Evolutionary conservation across 37 sponge, comb jelly and placozoan species (phyloP).

Genomic region (Bolinopsis microptera): DNA sequence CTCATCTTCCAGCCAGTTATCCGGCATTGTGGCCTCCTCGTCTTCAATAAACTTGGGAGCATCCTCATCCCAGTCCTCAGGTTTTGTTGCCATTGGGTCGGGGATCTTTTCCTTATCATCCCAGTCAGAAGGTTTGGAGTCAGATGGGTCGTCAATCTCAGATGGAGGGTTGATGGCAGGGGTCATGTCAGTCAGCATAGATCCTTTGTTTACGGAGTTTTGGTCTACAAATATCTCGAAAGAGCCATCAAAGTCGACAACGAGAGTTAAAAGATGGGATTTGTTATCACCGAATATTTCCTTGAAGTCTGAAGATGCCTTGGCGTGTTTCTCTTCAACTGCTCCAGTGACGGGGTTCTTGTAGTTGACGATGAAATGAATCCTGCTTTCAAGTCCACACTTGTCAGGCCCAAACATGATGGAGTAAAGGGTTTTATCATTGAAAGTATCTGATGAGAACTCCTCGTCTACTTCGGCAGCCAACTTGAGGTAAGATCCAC

Average conservation of each 20-base stretch:
- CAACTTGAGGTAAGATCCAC: constrained; percentile 96
- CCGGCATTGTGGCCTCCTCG: constrained; percentile 89
- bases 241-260: constrained; percentile 72
- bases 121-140: constrained; percentile 93
- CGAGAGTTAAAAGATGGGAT: constrained; percentile 76
- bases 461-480: constrained; percentile 69
- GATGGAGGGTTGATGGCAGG: constrained; percentile 86
- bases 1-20: constrained; percentile 92
- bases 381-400: constrained; percentile 85
- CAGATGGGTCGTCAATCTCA: constrained; percentile 96
- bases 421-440: constrained; percentile 92
- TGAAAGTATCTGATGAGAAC: constrained; percentile 69
- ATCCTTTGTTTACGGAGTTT: constrained; percentile 73
- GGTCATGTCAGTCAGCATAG: constrained; percentile 76
- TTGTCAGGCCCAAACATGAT: constrained; percentile 99
- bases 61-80: constrained; percentile 99
- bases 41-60: constrained; percentile 91
- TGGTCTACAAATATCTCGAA: constrained; percentile 81
- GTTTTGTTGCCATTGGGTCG: constrained; percentile 88
- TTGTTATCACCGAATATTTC: constrained; percentile 85
- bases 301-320: constrained; percentile 69
- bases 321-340: constrained; percentile 95
- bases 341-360: constrained; percentile 91
- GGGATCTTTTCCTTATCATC: constrained; percentile 96
- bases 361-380: constrained; percentile 93